Percentiles rank a stretch among this genome's conserved stretches.
These are phyloP conservation scores for Mormyrops boulengeri DNA, from an alignment of 2,797 vertebrate genomes.

Conservation along the genomic window DNA sequence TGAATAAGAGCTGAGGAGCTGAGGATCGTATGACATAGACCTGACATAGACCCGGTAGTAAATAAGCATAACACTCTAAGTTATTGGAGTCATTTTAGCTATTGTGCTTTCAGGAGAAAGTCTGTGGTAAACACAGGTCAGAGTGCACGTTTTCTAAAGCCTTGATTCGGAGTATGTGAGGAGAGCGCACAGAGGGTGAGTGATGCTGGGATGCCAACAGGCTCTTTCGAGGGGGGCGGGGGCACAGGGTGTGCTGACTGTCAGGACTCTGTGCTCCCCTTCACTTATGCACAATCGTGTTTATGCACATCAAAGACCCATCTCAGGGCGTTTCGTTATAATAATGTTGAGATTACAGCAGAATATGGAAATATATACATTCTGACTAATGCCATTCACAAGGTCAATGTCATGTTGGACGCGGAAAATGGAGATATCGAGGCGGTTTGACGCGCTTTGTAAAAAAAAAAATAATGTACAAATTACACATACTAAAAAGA, in stretches of 20 bases:
- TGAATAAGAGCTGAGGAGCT: background rate
- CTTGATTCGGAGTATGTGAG: background rate
- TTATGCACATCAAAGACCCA: background rate
- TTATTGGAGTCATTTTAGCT: background rate
- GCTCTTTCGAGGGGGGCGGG: background rate
- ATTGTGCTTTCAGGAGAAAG: background rate
- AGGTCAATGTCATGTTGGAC: background rate
- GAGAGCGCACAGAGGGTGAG: background rate
- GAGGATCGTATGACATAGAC: background rate
- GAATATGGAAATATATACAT: background rate
- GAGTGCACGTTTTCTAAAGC: background rate
- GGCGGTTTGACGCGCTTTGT: background rate
- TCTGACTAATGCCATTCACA: background rate
- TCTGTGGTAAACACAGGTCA: background rate
- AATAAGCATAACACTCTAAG: background rate
- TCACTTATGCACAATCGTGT: background rate
- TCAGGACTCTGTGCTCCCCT: background rate
- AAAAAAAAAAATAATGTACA: background rate
- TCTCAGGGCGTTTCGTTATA: background rate
- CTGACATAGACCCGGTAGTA: background rate
- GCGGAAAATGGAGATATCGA: background rate
- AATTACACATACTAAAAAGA: background rate
- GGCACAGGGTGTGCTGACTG: background rate
- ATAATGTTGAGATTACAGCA: background rate
- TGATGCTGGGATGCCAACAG: background rate